Base-by-base conservation (phyloP, 2,113 vertebrate genomes). In the Callorhinus ursinus region DNA sequence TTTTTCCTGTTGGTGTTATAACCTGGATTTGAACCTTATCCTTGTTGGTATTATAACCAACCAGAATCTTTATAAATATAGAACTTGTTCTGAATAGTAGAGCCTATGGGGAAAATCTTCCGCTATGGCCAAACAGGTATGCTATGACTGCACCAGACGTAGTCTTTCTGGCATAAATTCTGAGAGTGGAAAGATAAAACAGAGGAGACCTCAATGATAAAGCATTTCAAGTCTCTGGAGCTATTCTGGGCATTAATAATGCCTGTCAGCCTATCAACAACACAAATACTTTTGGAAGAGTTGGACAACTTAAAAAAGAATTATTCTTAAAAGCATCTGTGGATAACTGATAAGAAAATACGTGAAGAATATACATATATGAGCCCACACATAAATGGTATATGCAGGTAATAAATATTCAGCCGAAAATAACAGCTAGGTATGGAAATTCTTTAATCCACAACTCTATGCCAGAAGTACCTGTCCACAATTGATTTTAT, bases 181-280 rank as follows among this genome's bases (percentile, higher is more conserved):
- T 90, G 57, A 92, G 46, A 86, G 7, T 81, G 8, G 63, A 95
- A 95, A 94, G 42, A 76, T 36, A 80, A 42, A 55, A 69, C 4
- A 24, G 7, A 90, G 55, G 18, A 85, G 16, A 57, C 26, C 83
- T 92, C 77, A 84, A 39, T 49, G 59, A n/a, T 39, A 93, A 97
- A 95, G 76, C 42, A 95, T 84, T 90, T 94, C 57, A 88, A 93
- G 10, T 90, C 51, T 96, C n/a, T 72, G 16, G n/a, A 61, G 14
- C 31, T 93, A 53, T 83, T 90, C 24, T 7, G 61, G 39, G 6
- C 8, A 61, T 63, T 76, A 92, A 65, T 90, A 74, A 76, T 87
- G 61, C 22, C 65, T 95, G 53, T 96, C 55, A 95, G 11, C 12
- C 90, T 94, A 53, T 79, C n/a, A 89, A 51, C 63, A 92, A 46